These are phyloP conservation scores for Erannis defoliaria DNA, from an alignment of 2,888 invertebrate species.

Conservation along the genomic window DNA sequence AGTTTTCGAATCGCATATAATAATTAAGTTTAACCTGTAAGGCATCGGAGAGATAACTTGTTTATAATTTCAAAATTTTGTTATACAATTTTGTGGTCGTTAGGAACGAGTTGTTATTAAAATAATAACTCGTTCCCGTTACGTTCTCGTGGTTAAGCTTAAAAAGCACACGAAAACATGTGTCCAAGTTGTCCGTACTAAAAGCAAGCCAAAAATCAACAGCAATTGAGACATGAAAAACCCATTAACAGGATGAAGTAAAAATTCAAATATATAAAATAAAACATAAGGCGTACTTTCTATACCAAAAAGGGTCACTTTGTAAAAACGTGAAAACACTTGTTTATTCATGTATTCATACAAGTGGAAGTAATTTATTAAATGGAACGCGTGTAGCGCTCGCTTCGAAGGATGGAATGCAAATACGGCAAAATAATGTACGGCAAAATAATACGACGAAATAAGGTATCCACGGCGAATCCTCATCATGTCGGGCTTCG, in stretches of 20 bases:
- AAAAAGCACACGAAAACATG: too few species aligned
- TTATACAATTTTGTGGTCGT: too few species aligned
- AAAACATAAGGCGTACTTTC: conserved; percentile 19
- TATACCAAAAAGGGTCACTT: conserved; percentile 31
- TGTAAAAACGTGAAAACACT: conserved; percentile 50
- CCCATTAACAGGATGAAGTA: conserved; percentile 28
- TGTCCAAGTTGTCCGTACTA: not conserved
- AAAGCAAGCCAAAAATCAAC: conserved; percentile 20
- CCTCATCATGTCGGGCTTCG: conserved; percentile 1
- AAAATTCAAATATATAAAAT: conserved; percentile 30
- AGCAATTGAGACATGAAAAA: conserved; percentile 29
- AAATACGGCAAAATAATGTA: conserved; percentile 28
- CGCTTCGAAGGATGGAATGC: conserved; percentile 42
- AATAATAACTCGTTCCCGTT: too few species aligned
- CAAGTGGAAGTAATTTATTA: conserved; percentile 69
- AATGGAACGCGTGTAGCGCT: conserved; percentile 58
- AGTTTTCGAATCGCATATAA: too few species aligned
- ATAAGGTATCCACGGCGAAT: conserved; percentile 18
- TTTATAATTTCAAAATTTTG: too few species aligned
- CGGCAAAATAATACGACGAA: conserved; percentile 23
- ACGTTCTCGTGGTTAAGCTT: too few species aligned
- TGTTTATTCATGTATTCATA: conserved; percentile 57
- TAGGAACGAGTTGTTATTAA: too few species aligned
- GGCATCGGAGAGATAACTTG: too few species aligned
- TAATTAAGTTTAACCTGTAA: too few species aligned